Evolutionary conservation across 1,140 invertebrate genomes (phyloP), one percentile per base, ranked within the genome.

Genomic region (Brachionus koreanus): DNA sequence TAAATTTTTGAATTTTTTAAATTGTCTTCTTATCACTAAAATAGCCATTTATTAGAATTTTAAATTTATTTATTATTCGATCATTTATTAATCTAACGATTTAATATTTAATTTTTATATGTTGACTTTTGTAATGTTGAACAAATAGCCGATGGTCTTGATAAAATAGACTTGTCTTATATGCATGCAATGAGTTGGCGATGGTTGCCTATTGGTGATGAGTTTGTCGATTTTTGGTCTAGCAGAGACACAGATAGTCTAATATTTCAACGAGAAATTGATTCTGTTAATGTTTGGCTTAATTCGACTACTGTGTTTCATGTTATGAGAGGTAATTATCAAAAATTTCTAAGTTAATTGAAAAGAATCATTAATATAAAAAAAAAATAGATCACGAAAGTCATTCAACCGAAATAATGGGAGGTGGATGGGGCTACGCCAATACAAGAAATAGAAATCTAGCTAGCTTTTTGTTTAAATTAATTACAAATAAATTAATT

Each of bases 71-170:
- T n/a, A n/a, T n/a, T n/a, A n/a, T n/a, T n/a, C n/a, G n/a, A n/a
- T n/a, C n/a, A n/a, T n/a, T n/a, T n/a, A n/a, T n/a, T n/a, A n/a
- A n/a, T n/a, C n/a, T n/a, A n/a, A n/a, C n/a, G n/a, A n/a, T n/a
- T n/a, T n/a, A n/a, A n/a, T n/a, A n/a, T n/a, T n/a, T n/a, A n/a
- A n/a, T n/a, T n/a, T n/a, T n/a, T n/a, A n/a, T n/a, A 49, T 13
- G 76, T 63, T 46, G 76, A 81, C 16, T 81, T 81, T 61, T 81
- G 76, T 67, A 46, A 81, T 81, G 42, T 77, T n/a, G 29, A 77
- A 61, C 16, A 61, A 42, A 23, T 81, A 12, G 29, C 46, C 19
- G 25, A 61, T 23, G 76, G 25, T 10, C 25, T 67, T 42, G 33
- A 63, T 5, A 0, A 43, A 5, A n/a, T 39, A 10, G 52, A 61